Conservation (phyloP, 2,113 vertebrate genomes). For the Ailurus styani region DNA sequence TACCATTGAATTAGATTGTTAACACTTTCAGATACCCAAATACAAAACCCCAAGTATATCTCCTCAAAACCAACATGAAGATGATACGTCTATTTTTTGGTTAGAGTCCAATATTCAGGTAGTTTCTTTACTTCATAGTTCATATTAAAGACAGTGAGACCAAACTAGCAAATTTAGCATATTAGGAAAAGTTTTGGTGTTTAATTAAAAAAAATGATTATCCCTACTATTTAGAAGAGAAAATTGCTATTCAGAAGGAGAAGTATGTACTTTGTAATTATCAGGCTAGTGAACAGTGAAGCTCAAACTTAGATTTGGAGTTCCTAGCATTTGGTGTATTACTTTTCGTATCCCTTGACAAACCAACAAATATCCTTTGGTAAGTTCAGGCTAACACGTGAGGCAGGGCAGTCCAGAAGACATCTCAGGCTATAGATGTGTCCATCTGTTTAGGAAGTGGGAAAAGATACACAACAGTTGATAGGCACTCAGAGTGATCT, state of each 20-base stretch:
- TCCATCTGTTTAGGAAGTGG: not conserved
- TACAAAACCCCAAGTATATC: not conserved
- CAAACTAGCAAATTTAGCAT: not conserved
- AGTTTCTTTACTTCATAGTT: not conserved
- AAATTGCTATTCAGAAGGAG: not conserved
- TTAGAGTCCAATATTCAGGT: not conserved
- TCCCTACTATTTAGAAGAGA: not conserved
- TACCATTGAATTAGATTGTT: not conserved
- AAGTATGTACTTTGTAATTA: fast-evolving
- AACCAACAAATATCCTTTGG: too few relatives aligned
- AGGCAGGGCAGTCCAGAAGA: not conserved
- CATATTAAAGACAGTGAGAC: not conserved
- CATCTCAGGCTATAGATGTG: not conserved
- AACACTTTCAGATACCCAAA: not conserved
- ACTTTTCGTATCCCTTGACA: not conserved
- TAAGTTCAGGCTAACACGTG: not conserved
- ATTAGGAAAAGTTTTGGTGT: not conserved
- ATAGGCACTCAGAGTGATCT: not conserved
- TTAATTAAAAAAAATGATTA: not conserved
- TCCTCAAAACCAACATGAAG: not conserved
- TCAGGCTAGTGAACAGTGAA: not conserved
- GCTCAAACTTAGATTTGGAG: not conserved
- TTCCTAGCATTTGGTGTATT: not conserved
- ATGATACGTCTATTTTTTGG: not conserved
- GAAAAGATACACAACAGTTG: not conserved